phyloP scores from a whole-genome alignment of 2,113 vertebrate species.

The Ciconia stormi region DNA sequence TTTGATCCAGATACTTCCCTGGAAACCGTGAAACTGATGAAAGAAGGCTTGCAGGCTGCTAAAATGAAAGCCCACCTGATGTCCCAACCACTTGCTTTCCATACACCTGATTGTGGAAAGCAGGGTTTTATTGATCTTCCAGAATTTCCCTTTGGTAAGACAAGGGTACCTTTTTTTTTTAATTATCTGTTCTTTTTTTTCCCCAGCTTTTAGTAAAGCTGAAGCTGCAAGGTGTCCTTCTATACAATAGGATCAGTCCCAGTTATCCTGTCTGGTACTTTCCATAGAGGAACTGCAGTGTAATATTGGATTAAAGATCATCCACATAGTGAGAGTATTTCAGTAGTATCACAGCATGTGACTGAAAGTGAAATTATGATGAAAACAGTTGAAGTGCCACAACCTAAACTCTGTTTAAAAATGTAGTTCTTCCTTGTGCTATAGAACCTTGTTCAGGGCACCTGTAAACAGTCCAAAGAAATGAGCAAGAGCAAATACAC shows the following conservation, averaged over 20 bases:
- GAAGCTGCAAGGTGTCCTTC: not conserved
- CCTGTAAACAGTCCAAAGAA: not conserved
- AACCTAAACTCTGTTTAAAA: not conserved
- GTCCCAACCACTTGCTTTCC: conserved; percentile 90
- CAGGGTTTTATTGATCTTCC: conserved; percentile 97
- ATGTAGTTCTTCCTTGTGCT: not conserved
- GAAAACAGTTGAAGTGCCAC: not conserved
- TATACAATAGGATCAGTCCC: not conserved
- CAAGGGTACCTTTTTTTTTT: not conserved
- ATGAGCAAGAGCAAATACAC: not conserved
- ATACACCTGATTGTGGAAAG: conserved; percentile 92
- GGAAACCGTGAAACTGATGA: conserved; percentile 91
- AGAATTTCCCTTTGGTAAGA: conserved; percentile 94
- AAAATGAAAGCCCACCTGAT: conserved; percentile 91
- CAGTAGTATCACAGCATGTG: not conserved
- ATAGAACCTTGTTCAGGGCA: not conserved
- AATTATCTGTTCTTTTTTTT: not conserved
- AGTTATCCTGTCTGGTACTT: not conserved
- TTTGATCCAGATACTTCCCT: conserved; percentile 89
- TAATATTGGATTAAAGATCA: not conserved
- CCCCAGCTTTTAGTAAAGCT: not conserved
- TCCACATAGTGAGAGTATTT: not conserved
- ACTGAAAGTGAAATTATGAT: not conserved
- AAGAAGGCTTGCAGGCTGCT: conserved; percentile 87
- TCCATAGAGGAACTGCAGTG: not conserved